phyloP scores from a whole-genome alignment of 2,888 invertebrate species.

The Sycophila texana region DNA sequence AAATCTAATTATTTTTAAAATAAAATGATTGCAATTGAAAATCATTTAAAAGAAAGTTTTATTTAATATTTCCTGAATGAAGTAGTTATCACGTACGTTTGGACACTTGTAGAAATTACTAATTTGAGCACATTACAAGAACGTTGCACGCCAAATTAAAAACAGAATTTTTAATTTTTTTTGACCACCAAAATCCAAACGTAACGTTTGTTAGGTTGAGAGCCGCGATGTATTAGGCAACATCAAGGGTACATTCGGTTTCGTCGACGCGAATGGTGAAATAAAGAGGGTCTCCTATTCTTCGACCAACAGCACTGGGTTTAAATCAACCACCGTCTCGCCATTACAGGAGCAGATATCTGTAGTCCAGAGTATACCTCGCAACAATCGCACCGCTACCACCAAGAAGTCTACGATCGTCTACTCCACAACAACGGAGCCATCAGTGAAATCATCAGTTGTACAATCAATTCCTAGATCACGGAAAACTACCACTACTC shows the following conservation, averaged over 20 bases:
- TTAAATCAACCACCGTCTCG: constrained; percentile 75
- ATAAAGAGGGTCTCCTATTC: constrained; percentile 88
- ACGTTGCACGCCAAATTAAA: not conserved
- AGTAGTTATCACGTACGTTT: not conserved
- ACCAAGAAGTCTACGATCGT: constrained; percentile 74
- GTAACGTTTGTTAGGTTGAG: constrained; percentile 78
- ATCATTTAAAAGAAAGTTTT: not conserved
- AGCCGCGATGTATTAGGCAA: constrained; percentile 87
- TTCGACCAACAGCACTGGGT: constrained; percentile 78
- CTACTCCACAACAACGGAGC: constrained; percentile 76
- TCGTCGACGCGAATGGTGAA: constrained; percentile 86
- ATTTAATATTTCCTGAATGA: not conserved
- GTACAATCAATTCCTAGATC: constrained; percentile 82
- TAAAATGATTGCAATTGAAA: no score
- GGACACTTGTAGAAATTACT: not conserved
- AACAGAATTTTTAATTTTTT: constrained; percentile 4
- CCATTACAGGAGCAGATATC: constrained; percentile 75
- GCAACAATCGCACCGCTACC: constrained; percentile 76
- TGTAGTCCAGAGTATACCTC: constrained; percentile 72
- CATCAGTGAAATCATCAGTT: constrained; percentile 79
- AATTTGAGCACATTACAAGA: not conserved
- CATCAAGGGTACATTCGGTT: constrained; percentile 90
- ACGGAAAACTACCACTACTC: constrained; percentile 71
- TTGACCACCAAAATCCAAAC: constrained; percentile 36
- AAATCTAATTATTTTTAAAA: no score